Evolutionary conservation across 2,113 vertebrate species (phyloP).

Genomic region (Archilochus colubris): DNA sequence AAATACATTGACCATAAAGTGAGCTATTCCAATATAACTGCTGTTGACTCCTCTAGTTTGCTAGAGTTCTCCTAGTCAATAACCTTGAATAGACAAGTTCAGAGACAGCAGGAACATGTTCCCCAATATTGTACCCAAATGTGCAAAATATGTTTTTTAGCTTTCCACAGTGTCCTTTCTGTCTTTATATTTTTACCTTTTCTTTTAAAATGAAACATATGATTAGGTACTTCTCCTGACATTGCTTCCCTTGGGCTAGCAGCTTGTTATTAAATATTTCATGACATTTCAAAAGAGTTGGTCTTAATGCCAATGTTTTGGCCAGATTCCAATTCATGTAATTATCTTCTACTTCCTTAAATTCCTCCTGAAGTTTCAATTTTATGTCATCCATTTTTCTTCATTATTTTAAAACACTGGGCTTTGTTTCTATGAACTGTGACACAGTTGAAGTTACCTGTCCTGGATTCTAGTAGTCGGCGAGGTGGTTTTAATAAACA

Average conservation of each 20-base stretch:
- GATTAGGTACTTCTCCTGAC: neutral
- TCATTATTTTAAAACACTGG: neutral
- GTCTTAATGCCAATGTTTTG: neutral
- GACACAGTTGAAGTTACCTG: neutral
- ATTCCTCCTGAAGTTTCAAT: neutral
- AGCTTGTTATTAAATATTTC: neutral
- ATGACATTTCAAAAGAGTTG: neutral
- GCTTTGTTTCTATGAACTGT: neutral
- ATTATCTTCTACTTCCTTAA: neutral
- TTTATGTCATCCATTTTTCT: neutral
- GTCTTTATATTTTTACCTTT: neutral
- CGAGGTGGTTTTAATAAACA: neutral
- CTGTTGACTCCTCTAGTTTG: neutral
- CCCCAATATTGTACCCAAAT: neutral
- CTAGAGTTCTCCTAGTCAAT: neutral
- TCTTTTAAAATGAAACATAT: neutral
- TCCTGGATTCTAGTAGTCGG: neutral
- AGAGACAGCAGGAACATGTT: neutral
- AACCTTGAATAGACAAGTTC: neutral
- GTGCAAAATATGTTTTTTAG: neutral
- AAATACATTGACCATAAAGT: neutral
- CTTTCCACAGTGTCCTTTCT: neutral
- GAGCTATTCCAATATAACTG: neutral
- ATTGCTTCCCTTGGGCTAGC: neutral
- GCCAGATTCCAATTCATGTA: neutral